These are phyloP conservation scores for Steromphala cineraria DNA, from an alignment of 2,888 invertebrate genomes.

Conservation along the genomic window DNA sequence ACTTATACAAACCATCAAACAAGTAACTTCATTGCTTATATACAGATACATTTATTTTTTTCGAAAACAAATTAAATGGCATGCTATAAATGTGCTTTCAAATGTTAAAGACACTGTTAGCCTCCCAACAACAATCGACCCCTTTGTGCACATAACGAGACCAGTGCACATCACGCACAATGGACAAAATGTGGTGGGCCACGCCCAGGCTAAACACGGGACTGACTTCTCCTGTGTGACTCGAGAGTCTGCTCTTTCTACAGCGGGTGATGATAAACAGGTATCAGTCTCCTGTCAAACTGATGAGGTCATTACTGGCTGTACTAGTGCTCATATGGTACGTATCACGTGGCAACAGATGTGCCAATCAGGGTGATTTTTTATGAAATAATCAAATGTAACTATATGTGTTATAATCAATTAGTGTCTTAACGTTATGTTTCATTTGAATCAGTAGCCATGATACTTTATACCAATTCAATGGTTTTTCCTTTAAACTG, in stretches of 20 bases:
- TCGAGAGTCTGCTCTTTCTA: constrained; percentile 33
- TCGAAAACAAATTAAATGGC: too few species aligned
- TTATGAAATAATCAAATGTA: too few species aligned
- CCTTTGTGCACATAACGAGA: constrained; percentile 25
- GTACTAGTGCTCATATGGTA: constrained; percentile 35
- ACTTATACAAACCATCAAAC: too few species aligned
- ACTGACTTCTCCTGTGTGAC: constrained; percentile 31
- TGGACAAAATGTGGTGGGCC: constrained; percentile 30
- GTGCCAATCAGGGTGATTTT: too few species aligned
- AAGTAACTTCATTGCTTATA: too few species aligned
- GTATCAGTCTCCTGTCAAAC: constrained; percentile 25
- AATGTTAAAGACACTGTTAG: neutral
- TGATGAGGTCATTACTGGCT: constrained; percentile 39
- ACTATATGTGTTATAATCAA: too few species aligned
- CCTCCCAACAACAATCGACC: constrained; percentile 16
- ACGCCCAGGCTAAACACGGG: neutral
- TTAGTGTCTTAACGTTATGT: too few species aligned
- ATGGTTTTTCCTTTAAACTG: too few species aligned
- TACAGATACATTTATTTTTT: too few species aligned
- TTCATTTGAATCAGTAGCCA: too few species aligned
- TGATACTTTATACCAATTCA: too few species aligned
- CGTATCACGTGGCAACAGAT: neutral
- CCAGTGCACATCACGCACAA: constrained; percentile 30
- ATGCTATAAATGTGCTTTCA: too few species aligned
- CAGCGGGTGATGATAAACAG: constrained; percentile 36